Conservation (phyloP, 1,140 invertebrate genomes). For the Atta cephalotes region DNA sequence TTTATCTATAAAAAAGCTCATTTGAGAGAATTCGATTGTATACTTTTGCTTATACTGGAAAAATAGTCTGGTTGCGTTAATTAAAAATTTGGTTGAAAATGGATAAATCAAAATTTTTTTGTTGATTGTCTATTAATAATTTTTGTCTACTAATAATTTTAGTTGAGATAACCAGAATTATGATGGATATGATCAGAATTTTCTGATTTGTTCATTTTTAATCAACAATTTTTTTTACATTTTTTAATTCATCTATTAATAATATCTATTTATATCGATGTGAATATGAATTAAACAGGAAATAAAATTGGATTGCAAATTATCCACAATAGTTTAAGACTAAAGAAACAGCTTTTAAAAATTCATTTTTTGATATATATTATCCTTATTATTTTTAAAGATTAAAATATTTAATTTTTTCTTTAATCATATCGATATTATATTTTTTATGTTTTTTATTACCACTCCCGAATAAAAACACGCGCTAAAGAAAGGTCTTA, state of each 20-base stretch:
- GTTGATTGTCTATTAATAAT: no score
- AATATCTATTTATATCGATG: neutral
- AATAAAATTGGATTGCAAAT: neutral
- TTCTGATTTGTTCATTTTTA: no score
- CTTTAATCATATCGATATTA: neutral
- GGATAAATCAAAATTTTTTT: no score
- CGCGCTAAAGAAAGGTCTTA: neutral
- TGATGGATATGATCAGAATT: no score
- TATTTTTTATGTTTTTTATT: neutral
- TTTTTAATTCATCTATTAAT: neutral
- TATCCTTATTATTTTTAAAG: no score
- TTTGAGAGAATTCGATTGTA: neutral
- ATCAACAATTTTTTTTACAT: no score
- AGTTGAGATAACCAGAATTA: no score
- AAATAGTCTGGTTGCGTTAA: no score
- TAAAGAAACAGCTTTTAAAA: no score
- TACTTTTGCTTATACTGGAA: neutral
- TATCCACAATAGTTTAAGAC: neutral
- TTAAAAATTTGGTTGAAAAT: no score
- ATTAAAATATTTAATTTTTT: neutral
- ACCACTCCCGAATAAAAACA: neutral
- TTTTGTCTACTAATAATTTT: no score
- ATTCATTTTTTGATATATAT: no score
- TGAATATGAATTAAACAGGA: neutral
- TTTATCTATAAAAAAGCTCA: neutral